Conservation (phyloP, 2,113 vertebrate species). For the Catharus minimus region DNA sequence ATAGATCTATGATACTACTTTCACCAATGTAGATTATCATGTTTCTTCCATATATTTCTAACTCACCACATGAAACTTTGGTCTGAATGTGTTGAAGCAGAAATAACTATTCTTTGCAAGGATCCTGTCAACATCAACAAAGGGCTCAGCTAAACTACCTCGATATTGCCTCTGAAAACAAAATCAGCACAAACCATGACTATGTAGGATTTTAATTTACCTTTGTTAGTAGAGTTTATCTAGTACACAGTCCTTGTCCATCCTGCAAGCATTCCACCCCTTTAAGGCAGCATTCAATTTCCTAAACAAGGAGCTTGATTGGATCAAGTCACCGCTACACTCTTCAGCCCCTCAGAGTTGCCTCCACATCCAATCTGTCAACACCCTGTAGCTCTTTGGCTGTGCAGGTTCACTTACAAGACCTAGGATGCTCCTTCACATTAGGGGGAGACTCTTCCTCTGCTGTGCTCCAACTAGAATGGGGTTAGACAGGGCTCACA, state of each 20-base stretch:
- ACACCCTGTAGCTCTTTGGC: neutral
- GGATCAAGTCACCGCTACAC: neutral
- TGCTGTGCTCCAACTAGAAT: neutral
- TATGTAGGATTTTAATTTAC: neutral
- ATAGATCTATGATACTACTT: neutral
- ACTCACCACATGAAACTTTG: neutral
- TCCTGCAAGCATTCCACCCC: neutral
- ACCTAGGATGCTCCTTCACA: neutral
- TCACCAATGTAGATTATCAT: neutral
- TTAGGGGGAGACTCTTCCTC: neutral
- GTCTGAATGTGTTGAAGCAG: neutral
- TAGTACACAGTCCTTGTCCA: neutral
- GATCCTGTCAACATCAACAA: neutral
- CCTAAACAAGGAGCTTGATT: neutral
- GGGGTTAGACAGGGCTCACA: neutral
- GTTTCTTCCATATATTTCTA: neutral
- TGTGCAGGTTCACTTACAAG: neutral
- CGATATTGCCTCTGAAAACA: neutral
- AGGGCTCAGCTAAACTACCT: neutral
- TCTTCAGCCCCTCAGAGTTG: neutral
- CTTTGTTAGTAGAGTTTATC: neutral
- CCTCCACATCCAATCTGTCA: neutral
- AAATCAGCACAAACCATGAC: neutral
- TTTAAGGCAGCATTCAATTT: neutral
- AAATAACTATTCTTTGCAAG: neutral